These are phyloP conservation scores for Pogonocherus hispidulus DNA, from an alignment of 2,888 invertebrate genomes.

Conservation along the genomic window DNA sequence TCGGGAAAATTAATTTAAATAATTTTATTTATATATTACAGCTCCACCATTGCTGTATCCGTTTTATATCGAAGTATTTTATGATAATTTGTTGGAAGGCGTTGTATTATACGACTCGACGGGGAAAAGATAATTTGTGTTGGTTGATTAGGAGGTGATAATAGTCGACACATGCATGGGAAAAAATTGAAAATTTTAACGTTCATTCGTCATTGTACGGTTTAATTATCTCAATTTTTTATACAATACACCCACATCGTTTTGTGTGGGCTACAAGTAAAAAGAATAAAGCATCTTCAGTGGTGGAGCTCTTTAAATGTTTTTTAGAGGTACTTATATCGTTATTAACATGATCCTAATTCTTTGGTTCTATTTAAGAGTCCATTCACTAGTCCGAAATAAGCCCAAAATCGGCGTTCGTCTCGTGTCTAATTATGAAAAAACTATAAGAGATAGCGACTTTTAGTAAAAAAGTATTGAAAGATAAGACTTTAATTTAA, in stretches of 20 bases:
- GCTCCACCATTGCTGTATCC: not conserved
- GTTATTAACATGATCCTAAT: too few relatives aligned
- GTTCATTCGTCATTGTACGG: not conserved
- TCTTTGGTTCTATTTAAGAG: too few relatives aligned
- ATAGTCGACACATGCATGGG: not conserved
- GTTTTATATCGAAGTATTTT: not conserved
- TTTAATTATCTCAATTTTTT: not conserved
- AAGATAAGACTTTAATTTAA: too few relatives aligned
- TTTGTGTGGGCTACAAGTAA: too few relatives aligned
- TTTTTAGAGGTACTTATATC: too few relatives aligned
- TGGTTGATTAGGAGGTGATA: not conserved
- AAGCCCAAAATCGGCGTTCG: too few relatives aligned
- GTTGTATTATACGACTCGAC: constrained; percentile 2
- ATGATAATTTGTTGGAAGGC: not conserved
- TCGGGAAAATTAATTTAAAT: not conserved
- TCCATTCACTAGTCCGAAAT: too few relatives aligned
- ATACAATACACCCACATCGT: not conserved
- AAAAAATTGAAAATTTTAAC: not conserved
- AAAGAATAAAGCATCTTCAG: too few relatives aligned
- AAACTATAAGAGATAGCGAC: too few relatives aligned
- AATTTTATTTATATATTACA: constrained; percentile 3
- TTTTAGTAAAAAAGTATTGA: too few relatives aligned
- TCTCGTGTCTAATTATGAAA: too few relatives aligned
- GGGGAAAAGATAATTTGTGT: not conserved
- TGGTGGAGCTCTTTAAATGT: too few relatives aligned